Evolutionary conservation across 2,797 vertebrate genomes (phyloP), one percentile per base, ranked within the genome.

Genomic region (Huso huso): DNA sequence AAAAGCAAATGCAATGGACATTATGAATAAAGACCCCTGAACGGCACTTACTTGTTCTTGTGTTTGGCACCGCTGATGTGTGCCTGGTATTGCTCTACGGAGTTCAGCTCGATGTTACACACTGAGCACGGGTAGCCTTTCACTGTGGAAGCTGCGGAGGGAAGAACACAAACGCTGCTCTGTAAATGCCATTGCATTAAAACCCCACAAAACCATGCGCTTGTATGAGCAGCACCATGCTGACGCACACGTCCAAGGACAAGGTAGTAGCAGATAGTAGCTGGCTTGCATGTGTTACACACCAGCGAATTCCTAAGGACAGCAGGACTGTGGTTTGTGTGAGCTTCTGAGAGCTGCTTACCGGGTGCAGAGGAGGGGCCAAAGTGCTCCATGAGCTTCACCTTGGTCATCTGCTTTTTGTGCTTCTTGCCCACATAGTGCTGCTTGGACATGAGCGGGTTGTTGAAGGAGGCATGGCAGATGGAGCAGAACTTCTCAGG

Each of bases 391-490:
- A 98, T 93, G 75, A 98, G 90, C 74, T 95, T 95, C 79, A 87
- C 85, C 85, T 96, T 96, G 68, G 94, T 95, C 83, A 95, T 89
- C 71, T 95, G 94, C 74, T 98, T 98, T 79, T 90, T 90, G 75
- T 99, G 96, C 78, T 95, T 99, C 85, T 97, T 99, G 84, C 96
- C 96, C 59, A 83, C 86, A 0, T 99, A 99, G 83, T 99, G 96
- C 73, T 99, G 96, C 73, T 94, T 90, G 75, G 96, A 95, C 95
- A 99, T 97, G 64, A 90, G 86, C 0, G 95, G 95, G 75, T 99
- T 96, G 82, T 98, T 98, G 83, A 99, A 98, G 11, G 92, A 92
- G 11, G 95, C 95, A 53, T 94, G 92, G 82, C 96, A 99, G 79
- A 95, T 93, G 77, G 87, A 89, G 85, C 96, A 99, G 85, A 95